Percentiles rank a stretch among this genome's conserved stretches.
phyloP scores from a whole-genome alignment of 2,113 vertebrate species.

The Pithys albifrons region DNA sequence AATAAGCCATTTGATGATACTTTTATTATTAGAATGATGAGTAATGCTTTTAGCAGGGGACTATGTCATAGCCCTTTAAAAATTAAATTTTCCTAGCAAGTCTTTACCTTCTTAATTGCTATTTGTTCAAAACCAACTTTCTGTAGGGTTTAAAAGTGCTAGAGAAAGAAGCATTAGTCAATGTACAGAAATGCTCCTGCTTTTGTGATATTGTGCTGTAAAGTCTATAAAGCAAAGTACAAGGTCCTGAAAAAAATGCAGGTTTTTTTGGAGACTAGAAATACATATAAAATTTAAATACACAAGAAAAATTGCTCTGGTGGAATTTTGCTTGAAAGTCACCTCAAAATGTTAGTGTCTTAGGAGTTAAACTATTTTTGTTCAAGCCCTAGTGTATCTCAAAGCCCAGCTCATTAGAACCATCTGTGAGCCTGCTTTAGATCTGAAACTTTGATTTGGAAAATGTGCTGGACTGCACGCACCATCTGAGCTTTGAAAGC shows the following conservation, averaged over 20 bases:
- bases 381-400: background rate
- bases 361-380: slow-evolving; percentile 35
- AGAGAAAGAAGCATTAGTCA: background rate
- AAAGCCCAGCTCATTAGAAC: slow-evolving; percentile 51
- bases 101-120: background rate
- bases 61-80: background rate
- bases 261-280: background rate
- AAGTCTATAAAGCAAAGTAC: background rate
- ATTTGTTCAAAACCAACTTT: background rate
- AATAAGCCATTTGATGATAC: background rate
- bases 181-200: background rate
- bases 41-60: background rate
- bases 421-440: slow-evolving; percentile 53
- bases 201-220: background rate
- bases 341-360: background rate
- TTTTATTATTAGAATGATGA: background rate
- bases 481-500: background rate
- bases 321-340: background rate
- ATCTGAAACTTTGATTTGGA: slow-evolving; percentile 1
- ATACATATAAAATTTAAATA: background rate
- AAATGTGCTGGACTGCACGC: slow-evolving; percentile 28
- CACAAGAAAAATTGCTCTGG: background rate
- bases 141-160: background rate
- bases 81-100: background rate
- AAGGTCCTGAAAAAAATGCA: background rate